Base-by-base conservation (phyloP, 2,888 invertebrate species). In the Cosmia pyralina region DNA sequence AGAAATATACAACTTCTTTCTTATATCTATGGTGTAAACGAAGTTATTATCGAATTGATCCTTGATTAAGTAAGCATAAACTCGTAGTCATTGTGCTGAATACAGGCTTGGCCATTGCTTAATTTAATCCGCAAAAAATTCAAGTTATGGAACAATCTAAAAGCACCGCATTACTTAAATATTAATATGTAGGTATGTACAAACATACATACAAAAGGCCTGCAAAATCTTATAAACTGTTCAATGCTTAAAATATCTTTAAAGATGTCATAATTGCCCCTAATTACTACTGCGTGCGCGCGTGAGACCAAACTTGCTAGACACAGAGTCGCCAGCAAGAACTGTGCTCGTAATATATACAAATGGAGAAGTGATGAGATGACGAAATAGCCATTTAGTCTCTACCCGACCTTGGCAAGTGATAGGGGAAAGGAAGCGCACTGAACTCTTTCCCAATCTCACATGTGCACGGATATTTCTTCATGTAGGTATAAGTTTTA, bases 261-360 rank as follows among this genome's bases (percentile, higher is more conserved):
- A 10, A 15, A 58, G 50, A 59, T 75, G 73, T 75, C 76, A 70
- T 71, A 69, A 85, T 52, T 69, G 71, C 57, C 68, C 52, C 52
- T 75, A 77, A 83, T 85, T 73, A 72, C n/a, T 22, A 59, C n/a
- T 44, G 66, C 75, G 63, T 55, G 53, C 44, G 41, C 6, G 19
- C 22, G 38, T 68, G 46, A 3, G 19, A 63, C 57, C 17, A 57
- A 71, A 62, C 41, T n/a, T 67, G 69, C 70, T 78, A 85, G 85
- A 85, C 85, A 72, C 41, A 46, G 38, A 73, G 85, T 80, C 85
- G 84, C 85, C 86, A 53, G 17, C n/a, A 50, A 63, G 64, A 78
- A 52, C 19, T 19, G 38, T n/a, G 44, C 46, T 71, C 64, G 70
- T 75, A 68, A 71, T 64, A 72, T 64, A 72, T 75, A 75, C 58